Percentiles rank a stretch among this genome's conserved stretches.
Conservation (phyloP, 1,140 invertebrate genomes). For the Hyles euphorbiae region DNA sequence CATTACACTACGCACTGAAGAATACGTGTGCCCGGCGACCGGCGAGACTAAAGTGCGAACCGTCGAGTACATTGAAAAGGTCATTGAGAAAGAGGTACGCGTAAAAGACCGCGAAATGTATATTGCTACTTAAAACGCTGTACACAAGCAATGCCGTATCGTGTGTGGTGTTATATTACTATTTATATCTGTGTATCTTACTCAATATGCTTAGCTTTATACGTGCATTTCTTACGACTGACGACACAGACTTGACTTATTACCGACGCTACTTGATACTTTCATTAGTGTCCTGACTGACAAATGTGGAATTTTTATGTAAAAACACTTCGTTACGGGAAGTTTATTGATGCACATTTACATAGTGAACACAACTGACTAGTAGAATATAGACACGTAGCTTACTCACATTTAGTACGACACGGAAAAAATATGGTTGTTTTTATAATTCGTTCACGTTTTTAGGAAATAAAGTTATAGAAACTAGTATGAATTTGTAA, state of each 20-base stretch:
- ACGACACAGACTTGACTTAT: slow-evolving; percentile 1
- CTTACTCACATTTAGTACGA: slow-evolving; percentile 3
- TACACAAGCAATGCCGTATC: slow-evolving; percentile 63
- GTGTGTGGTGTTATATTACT: slow-evolving; percentile 56
- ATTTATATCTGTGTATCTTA: slow-evolving; percentile 40
- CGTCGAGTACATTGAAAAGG: slow-evolving; percentile 94
- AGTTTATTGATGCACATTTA: slow-evolving; percentile 13
- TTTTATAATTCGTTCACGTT: not conserved
- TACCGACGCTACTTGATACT: slow-evolving; percentile 3
- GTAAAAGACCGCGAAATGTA: slow-evolving; percentile 49
- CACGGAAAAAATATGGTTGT: not conserved
- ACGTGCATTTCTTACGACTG: slow-evolving; percentile 37
- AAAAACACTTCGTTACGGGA: slow-evolving; percentile 27
- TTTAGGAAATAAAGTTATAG: slow-evolving; percentile 14
- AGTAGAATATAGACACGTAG: slow-evolving; percentile 7
- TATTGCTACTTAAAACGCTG: slow-evolving; percentile 56
- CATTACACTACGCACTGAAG: slow-evolving; percentile 89
- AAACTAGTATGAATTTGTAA: too few species aligned
- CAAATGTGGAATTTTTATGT: slow-evolving; percentile 19
- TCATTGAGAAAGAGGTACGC: slow-evolving; percentile 95
- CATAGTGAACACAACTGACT: not conserved
- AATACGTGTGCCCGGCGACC: slow-evolving; percentile 89
- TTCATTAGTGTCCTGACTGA: slow-evolving; percentile 17
- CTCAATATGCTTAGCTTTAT: slow-evolving; percentile 64
- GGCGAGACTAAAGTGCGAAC: slow-evolving; percentile 91